phyloP scores from a whole-genome alignment of 1,140 invertebrate genomes.

The Leptopilina clavipes region DNA sequence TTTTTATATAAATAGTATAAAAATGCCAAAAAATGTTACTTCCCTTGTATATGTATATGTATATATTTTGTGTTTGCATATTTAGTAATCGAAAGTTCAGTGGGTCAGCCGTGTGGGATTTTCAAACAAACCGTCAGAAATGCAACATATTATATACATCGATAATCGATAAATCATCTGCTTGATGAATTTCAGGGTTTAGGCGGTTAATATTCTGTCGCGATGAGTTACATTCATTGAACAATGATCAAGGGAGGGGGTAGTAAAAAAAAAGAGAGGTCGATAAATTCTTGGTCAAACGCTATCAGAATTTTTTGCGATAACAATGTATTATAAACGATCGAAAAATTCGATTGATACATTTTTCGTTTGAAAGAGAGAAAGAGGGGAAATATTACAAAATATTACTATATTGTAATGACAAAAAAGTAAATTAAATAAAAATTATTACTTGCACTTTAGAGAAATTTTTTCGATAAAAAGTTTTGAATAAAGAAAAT shows the following conservation, averaged over 20 bases:
- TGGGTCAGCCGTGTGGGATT: slow-evolving; percentile 31
- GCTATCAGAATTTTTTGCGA: slow-evolving; percentile 38
- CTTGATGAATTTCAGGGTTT: slow-evolving; percentile 21
- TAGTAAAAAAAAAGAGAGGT: slow-evolving; percentile 40
- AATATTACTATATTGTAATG: too few species aligned
- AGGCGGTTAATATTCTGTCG: neutral
- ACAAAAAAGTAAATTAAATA: too few species aligned
- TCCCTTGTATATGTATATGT: neutral
- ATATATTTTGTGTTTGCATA: neutral
- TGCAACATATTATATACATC: neutral
- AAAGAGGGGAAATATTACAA: too few species aligned
- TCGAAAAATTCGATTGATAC: slow-evolving; percentile 13
- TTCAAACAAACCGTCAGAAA: slow-evolving; percentile 19
- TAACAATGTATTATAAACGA: slow-evolving; percentile 30
- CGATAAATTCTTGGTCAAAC: slow-evolving; percentile 50
- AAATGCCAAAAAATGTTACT: neutral
- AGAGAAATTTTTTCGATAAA: too few species aligned
- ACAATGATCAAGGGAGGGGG: neutral
- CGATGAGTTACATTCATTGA: neutral
- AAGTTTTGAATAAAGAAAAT: too few species aligned
- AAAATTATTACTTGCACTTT: too few species aligned
- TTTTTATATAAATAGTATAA: too few species aligned
- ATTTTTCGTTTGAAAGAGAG: neutral
- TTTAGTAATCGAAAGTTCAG: slow-evolving; percentile 24
- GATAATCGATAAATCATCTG: slow-evolving; percentile 13